Base-by-base conservation (phyloP, 2,888 invertebrate genomes). In the Drosophila mayaguana region DNA sequence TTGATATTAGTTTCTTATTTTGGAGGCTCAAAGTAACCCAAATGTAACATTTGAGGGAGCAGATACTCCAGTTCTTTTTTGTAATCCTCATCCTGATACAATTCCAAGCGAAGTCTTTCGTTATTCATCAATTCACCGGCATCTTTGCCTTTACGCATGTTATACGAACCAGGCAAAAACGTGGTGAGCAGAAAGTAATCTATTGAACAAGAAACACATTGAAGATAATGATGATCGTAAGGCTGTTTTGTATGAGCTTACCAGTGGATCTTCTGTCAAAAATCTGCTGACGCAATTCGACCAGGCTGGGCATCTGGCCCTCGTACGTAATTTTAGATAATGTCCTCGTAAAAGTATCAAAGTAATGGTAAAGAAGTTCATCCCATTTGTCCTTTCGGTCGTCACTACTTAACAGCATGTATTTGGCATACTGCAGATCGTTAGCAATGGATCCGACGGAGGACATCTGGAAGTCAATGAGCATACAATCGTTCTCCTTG, bases 111-210 rank as follows among this genome's bases (percentile, higher is more conserved):
- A 22, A 3, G 22, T 7, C 16, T 7, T 16, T 25, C 45, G 6
- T 16, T 16, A 0, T 22, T 7, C 16, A 45, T 16, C 3, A 45
- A 45, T 22, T 45, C 45, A 5, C 8, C 22, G 14, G 22, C 8
- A 16, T 45, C 45, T 22, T 45, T 45, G 16, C 45, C 45, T 16
- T 45, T 22, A 16, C 45, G 45, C 45, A 45, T 45, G 45, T 8
- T 16, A 8, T 22, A 45, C 22, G 45, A 45, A 16, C 7, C 14
- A 14, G 45, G 45, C 45, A 45, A 25, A 22, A 45, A 22, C 16
- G 22, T 25, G 3, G 22, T 45, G 45, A 45, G 45, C 45, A 45
- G 45, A 2, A 25, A 22, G 22, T 22, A 45, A 45, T 45, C 45
- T 45, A 45, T 45, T 22, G 9, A 22, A 16, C 16, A 25, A 45